Percentiles rank a stretch among this genome's conserved stretches.
Conservation (phyloP, 2,797 vertebrate species). For the Adelosebastes latens region DNA sequence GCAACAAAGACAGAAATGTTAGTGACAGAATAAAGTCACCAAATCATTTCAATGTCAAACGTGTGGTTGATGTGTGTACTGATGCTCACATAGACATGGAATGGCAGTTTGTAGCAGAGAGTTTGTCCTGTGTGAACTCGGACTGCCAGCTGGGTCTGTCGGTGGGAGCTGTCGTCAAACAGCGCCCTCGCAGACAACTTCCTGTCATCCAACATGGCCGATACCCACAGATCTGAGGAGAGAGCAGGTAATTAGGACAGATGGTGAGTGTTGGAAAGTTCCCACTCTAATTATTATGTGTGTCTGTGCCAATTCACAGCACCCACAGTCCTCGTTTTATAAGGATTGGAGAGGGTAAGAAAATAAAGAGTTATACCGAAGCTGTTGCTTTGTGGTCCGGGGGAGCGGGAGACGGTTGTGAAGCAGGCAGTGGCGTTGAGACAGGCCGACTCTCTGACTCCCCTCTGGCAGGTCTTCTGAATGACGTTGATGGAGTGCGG, state of each 20-base stretch:
- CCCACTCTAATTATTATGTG: neutral
- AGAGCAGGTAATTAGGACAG: constrained; percentile 16
- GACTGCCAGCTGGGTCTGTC: constrained; percentile 80
- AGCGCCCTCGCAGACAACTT: constrained; percentile 85
- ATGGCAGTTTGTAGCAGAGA: constrained; percentile 86
- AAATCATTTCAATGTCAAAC: neutral
- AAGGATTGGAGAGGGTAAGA: neutral
- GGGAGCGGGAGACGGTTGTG: constrained; percentile 83
- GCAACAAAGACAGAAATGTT: constrained; percentile 17
- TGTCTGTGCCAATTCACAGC: neutral
- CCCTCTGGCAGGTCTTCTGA: constrained; percentile 87
- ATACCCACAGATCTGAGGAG: constrained; percentile 83
- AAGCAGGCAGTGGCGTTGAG: constrained; percentile 88
- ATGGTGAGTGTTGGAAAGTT: constrained; percentile 7
- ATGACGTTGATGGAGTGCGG: constrained; percentile 91
- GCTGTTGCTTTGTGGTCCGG: constrained; percentile 77
- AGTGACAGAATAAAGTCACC: neutral
- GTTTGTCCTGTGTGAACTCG: constrained; percentile 77
- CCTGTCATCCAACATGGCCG: constrained; percentile 89
- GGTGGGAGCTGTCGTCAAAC: constrained; percentile 89
- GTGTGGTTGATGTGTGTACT: neutral
- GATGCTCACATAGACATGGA: constrained; percentile 91
- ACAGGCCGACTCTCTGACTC: constrained; percentile 87
- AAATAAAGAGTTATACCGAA: constrained; percentile 79
- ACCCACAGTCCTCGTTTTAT: neutral